Percentiles rank a stretch among this genome's conserved stretches.
phyloP scores from a whole-genome alignment of 2,797 vertebrate species.

The Decapterus maruadsi region DNA sequence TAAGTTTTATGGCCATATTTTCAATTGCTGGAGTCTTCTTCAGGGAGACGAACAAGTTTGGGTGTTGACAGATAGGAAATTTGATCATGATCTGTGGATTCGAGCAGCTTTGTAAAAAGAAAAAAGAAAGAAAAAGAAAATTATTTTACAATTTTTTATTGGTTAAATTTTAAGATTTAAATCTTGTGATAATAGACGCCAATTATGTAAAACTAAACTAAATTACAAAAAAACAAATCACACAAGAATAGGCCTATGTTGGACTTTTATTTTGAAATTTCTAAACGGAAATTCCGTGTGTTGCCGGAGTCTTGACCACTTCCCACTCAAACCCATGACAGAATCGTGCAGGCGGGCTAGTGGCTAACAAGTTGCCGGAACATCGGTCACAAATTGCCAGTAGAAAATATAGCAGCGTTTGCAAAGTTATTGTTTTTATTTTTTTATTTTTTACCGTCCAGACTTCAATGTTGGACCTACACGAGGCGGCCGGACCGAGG shows the following conservation, averaged over 20 bases:
- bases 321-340: conserved; percentile 1
- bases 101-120: neutral
- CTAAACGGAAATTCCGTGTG: neutral
- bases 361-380: conserved; percentile 25
- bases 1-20: neutral
- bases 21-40: neutral
- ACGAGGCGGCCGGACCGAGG: conserved; percentile 7
- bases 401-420: neutral
- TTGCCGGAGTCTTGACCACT: fast-evolving
- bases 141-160: too few relatives aligned
- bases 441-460: neutral
- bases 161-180: neutral
- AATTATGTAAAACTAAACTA: neutral
- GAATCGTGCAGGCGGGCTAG: conserved; percentile 12
- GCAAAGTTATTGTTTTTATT: neutral
- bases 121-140: too few relatives aligned
- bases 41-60: neutral
- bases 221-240: neutral
- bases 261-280: conserved; percentile 48
- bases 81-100: neutral
- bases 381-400: neutral
- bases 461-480: neutral
- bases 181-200: neutral
- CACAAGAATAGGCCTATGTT: fast-evolving
- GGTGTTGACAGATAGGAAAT: neutral